Base-by-base conservation (phyloP, 2,797 vertebrate genomes). In the Channa striata region DNA sequence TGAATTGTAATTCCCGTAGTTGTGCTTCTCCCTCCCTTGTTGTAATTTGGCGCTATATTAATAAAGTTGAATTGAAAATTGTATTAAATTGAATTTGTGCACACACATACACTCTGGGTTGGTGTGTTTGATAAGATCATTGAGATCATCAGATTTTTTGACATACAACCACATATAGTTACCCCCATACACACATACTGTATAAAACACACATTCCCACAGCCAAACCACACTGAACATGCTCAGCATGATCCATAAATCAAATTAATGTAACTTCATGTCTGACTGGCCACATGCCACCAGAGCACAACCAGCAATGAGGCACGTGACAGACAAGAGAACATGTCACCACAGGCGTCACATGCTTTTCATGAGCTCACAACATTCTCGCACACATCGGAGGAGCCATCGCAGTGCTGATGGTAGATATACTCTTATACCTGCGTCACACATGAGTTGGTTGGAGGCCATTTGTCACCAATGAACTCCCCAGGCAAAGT, bases 401-500 rank as follows among this genome's bases (percentile, higher is more conserved):
- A 75, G 56, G 44, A 80, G 63, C 75, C 74, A 66, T 80, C 78
- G 75, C 43, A 60, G 58, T 48, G 71, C 72, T 63, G 72, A 77
- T 63, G 10, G 56, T 33, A 54, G 66, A 70, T 47, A 19, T 49
- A 42, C 13, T 69, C 72, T 77, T 68, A 78, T 80, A 82, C 65
- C 72, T 82, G 72, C 43, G 51, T 82, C 77, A 78, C 82, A 74
- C 68, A 74, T 67, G 82, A 82, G 62, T 73, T 62, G 57, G 59
- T 77, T 70, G 51, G 77, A 59, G 17, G 69, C 78, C 60, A 68
- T 88, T 87, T 46, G 86, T 88, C 82, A 85, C 19, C 57, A 68
- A 80, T 80, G 78, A 87, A 72, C 72, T 79, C 82, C 74, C 58
- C 67, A 67, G 82, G 79, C 80, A 19, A 25, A 16, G 42, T 54